These are phyloP conservation scores for Clarias platycephalus DNA, from an alignment of 2,797 vertebrate species.

Conservation along the genomic window DNA sequence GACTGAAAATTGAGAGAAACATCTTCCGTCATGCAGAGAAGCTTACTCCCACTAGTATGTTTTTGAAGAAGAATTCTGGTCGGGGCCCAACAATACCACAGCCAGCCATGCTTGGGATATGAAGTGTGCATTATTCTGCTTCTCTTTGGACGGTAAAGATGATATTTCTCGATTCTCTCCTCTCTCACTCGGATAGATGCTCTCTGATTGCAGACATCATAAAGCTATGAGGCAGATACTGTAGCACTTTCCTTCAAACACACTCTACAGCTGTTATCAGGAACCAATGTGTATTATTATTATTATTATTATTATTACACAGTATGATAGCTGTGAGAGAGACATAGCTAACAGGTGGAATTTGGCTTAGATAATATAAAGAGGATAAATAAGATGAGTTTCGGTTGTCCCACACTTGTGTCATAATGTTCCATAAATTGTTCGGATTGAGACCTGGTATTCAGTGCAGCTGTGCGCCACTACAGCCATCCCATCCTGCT, in stretches of 20 bases:
- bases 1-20: not conserved
- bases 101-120: not conserved
- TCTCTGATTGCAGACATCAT: not conserved
- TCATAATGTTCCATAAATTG: constrained; percentile 37
- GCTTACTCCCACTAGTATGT: not conserved
- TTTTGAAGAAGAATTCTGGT: constrained; percentile 10
- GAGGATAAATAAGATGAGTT: not conserved
- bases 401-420: not conserved
- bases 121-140: not conserved
- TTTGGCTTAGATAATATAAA: not conserved
- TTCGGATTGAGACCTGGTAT: constrained; percentile 32
- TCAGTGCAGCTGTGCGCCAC: constrained; percentile 59
- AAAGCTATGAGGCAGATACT: too few relatives aligned
- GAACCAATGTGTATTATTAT: too few relatives aligned
- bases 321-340: not conserved
- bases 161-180: not conserved
- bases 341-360: not conserved
- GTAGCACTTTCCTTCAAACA: not conserved
- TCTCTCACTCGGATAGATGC: not conserved
- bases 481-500: constrained; percentile 33
- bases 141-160: not conserved
- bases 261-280: not conserved
- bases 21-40: not conserved
- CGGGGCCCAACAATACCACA: constrained; percentile 1
- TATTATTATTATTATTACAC: too few relatives aligned